Evolutionary conservation across 2,797 vertebrate species (phyloP), one percentile per base, ranked within the genome.

Genomic region (Tiaroga cobitis): DNA sequence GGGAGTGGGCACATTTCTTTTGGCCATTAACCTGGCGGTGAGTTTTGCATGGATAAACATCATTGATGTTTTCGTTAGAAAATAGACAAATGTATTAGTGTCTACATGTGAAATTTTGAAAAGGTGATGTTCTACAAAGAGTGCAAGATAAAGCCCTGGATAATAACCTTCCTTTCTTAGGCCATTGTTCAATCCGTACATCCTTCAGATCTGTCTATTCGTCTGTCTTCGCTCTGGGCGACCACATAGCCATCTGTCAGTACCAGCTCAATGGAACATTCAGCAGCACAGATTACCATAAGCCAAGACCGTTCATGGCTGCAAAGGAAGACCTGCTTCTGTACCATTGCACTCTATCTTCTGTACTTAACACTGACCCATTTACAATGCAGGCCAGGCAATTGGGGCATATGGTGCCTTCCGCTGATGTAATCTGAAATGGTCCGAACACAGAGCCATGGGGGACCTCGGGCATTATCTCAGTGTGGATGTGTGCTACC

Each of bases 401-500:
- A 89, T 67, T 68, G 34, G 37, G n/a, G 54, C 80, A 75, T 74
- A 82, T 63, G 82, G 37, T 76, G 67, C 73, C 82, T 88, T 88
- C 85, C 72, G 73, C 81, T 90, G 89, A 92, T 91, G 88, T 90
- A 56, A 89, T 91, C 75, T 92, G 89, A 93, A 94, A 90, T 91
- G 89, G 90, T 87, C 90, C 86, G 87, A 93, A 91, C 89, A 89
- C 89, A 89, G 90, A 56, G 91, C 93, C 91, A 88, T 76, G 82
- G 85, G 83, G 84, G 77, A 85, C 87, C 91, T 91, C 92, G 88
- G 89, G 91, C 93, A 93, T 94, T 94, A 94, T 91, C 87, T 90
- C 89, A 94, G 91, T 37, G 41, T 84, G 91, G 91, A 93, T 86
- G 83, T 84, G 54, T 72, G 78, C 93, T 91, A 90, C 89, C 90